Base-by-base conservation (phyloP, 2,797 vertebrate species). In the Pangasius larnaudii region DNA sequence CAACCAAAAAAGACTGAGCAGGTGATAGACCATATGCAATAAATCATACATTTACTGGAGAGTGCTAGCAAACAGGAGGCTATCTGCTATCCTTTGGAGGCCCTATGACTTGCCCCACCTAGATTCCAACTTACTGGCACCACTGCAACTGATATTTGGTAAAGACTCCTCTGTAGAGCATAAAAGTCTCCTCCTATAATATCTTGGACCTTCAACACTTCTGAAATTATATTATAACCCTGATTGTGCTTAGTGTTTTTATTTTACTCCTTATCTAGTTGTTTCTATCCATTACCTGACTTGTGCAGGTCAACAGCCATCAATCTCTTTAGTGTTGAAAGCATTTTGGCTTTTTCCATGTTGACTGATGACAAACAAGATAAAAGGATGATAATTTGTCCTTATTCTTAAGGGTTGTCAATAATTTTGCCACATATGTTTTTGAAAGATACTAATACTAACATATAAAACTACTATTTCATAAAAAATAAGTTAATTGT, bases 1-100 rank as follows among this genome's bases (percentile, higher is more conserved):
- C 91, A 92, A 94, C 30, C 53, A 58, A 3, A 75, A 18, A 18
- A 53, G 74, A 30, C 13, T 51, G 27, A n/a, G 27, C 9, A 2
- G 10, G 42, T n/a, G 24, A 74, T 27, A 46, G 24, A 30, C 75
- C n/a, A 19, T 56, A 78, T 51, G 27, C 30, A 27, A 49, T 49
- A 77, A 77, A 51, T 14, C 27, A 16, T 14, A 30, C 16, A 51
- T 77, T 7, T 75, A 30, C 27, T 77, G 5, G 13, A 77, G 74
- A n/a, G 2, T 77, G 46, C 46, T n/a, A 22, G 5, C 7, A 56
- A 53, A 56, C 16, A 53, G 19, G 33, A 80, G 53, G 49, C 24
- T 75, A 10, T 78, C 49, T 78, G 75, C 3, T 49, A 77, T 8
- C 11, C 27, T 27, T 67, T 24, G 71, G 19, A 11, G 9, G 19